Percentiles rank a stretch among this genome's conserved stretches.
phyloP scores from a whole-genome alignment of 1,140 invertebrate species.

The Metopolophium dirhodum region DNA sequence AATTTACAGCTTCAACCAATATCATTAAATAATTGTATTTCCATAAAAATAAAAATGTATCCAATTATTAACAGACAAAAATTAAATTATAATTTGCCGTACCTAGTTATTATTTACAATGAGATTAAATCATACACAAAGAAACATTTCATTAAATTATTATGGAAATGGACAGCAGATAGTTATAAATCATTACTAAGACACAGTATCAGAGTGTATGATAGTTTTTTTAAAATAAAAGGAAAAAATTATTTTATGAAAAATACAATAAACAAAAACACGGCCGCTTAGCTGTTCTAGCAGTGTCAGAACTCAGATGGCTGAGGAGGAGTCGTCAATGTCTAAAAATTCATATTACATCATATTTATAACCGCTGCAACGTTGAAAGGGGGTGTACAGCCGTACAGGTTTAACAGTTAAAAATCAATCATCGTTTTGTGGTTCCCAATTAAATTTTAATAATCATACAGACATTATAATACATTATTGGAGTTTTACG shows the following conservation, averaged over 20 bases:
- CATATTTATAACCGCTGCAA: neutral
- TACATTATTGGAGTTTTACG: neutral
- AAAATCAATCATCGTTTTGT: neutral
- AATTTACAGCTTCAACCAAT: slow-evolving; percentile 20
- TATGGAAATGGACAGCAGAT: neutral
- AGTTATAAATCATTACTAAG: neutral
- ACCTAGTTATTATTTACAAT: neutral
- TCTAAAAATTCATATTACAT: neutral
- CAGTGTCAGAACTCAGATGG: neutral
- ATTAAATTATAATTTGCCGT: slow-evolving; percentile 32
- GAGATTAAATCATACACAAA: neutral
- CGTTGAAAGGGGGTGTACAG: neutral
- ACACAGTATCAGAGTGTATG: neutral
- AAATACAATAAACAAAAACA: neutral
- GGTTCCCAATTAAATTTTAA: neutral
- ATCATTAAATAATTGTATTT: slow-evolving; percentile 40
- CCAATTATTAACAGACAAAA: neutral
- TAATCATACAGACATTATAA: neutral
- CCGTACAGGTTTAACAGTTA: neutral
- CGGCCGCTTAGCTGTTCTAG: neutral
- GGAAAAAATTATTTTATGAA: neutral
- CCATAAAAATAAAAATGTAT: neutral
- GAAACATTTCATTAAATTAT: neutral
- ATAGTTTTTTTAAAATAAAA: neutral
- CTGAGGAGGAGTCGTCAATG: neutral